Evolutionary conservation across 2,888 invertebrate species (phyloP), one percentile per base, ranked within the genome.

Genomic region (Philereme transversata): DNA sequence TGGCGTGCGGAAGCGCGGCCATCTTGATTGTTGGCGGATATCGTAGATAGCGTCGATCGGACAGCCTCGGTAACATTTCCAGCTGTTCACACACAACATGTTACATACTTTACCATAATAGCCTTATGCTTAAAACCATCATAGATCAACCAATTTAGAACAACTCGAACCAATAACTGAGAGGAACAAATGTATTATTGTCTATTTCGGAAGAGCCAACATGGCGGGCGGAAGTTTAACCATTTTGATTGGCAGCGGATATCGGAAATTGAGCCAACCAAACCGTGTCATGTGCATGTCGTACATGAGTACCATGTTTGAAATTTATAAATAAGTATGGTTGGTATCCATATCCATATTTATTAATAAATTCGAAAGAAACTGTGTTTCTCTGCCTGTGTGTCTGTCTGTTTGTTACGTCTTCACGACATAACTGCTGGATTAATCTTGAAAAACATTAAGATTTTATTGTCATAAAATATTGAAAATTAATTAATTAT

Each of bases 1-100:
- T 76, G 79, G 78, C 77, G 73, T 77, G 74, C 86, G 88, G 88
- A 87, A 77, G 82, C 78, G 73, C 79, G 70, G 83, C 87, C 86
- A 88, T 87, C 84, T 89, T 87, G 89, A 86, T 88, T 87, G 84
- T 75, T 75, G 71, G 70, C 82, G 81, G 79, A 81, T 80, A 81
- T 81, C 75, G 78, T 74, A 76, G 80, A 81, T 78, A 67, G 75
- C 46, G 52, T 44, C 55, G 63, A 54, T 52, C 48, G 59, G 50
- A 51, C 47, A 58, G 60, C 57, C 53, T 61, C 51, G 57, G 50
- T 64, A 62, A 36, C 49, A 66, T 62, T 61, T 46, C 51, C 46
- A 53, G 38, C 46, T 52, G 49, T 59, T 40, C 38, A n/a, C 48
- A 10, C 34, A 57, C 48, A 43, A 11, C 34, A 40, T 52, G n/a